Percentiles rank a stretch among this genome's conserved stretches.
Evolutionary conservation across 2,113 vertebrate species (phyloP).

Genomic region (Xiphophorus hellerii): DNA sequence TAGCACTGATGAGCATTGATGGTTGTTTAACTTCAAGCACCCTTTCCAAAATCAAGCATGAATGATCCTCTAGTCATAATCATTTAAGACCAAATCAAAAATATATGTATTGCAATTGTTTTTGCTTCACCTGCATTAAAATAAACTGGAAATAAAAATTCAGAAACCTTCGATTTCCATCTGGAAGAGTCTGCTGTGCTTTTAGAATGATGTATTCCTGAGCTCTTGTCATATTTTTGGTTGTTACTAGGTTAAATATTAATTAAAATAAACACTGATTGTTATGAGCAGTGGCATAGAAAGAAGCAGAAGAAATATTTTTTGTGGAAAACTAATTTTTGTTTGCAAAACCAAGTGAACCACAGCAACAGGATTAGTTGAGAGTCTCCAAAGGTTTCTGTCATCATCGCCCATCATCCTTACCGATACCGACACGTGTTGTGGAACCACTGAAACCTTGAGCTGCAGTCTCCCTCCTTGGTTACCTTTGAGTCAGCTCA

Average conservation of each 20-base stretch:
- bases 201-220: neutral
- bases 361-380: neutral
- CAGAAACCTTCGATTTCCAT: neutral
- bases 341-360: neutral
- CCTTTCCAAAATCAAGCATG: neutral
- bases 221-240: neutral
- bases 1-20: neutral
- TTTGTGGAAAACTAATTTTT: neutral
- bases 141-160: neutral
- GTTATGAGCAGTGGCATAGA: neutral
- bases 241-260: too few species aligned
- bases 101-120: neutral
- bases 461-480: conserved; percentile 23
- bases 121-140: neutral
- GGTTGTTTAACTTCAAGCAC: conserved; percentile 15
- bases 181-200: neutral
- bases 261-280: too few species aligned
- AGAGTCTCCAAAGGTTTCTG: neutral
- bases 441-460: conserved; percentile 9
- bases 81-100: neutral
- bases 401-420: neutral
- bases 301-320: neutral
- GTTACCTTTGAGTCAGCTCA: conserved; percentile 32
- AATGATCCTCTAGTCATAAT: neutral
- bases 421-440: conserved; percentile 20